Evolutionary conservation across 2,797 vertebrate species (phyloP).

Genomic region (Manis javanica): DNA sequence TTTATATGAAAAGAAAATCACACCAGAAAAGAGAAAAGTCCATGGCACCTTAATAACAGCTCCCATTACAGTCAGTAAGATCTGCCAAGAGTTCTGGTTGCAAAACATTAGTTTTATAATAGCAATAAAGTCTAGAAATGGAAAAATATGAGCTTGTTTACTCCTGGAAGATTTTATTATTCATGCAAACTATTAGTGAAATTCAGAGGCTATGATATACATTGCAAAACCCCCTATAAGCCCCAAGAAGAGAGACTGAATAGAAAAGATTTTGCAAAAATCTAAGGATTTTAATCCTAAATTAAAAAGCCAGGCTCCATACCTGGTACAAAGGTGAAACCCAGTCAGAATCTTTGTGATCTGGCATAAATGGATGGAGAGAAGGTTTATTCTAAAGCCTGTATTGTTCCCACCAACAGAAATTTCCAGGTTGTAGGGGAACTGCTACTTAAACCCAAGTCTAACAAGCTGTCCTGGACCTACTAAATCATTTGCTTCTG

Average conservation of each 20-base stretch:
- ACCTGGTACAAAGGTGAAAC: conserved; percentile 7
- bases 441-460: not conserved
- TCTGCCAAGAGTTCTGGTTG: conserved; percentile 45
- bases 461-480: not conserved
- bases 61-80: not conserved
- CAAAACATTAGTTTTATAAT: conserved; percentile 75
- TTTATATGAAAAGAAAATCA: conserved; percentile 74
- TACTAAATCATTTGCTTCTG: not conserved
- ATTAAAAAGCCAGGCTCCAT: conserved; percentile 34
- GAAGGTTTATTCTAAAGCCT: not conserved
- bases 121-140: conserved; percentile 64
- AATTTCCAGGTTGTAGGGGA: not conserved
- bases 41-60: conserved; percentile 57
- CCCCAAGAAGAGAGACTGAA: conserved; percentile 40
- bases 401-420: not conserved
- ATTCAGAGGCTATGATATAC: conserved; percentile 18
- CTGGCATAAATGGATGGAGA: not conserved
- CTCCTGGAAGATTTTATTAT: conserved; percentile 68
- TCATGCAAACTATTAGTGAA: conserved; percentile 62
- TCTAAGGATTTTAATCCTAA: conserved; percentile 31
- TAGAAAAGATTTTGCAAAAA: conserved; percentile 56
- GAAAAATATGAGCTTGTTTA: conserved; percentile 76
- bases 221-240: not conserved
- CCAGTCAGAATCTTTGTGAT: not conserved
- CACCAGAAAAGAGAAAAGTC: conserved; percentile 26